Evolutionary conservation across 2,888 invertebrate species (phyloP).

Genomic region (Agrotis segetum): DNA sequence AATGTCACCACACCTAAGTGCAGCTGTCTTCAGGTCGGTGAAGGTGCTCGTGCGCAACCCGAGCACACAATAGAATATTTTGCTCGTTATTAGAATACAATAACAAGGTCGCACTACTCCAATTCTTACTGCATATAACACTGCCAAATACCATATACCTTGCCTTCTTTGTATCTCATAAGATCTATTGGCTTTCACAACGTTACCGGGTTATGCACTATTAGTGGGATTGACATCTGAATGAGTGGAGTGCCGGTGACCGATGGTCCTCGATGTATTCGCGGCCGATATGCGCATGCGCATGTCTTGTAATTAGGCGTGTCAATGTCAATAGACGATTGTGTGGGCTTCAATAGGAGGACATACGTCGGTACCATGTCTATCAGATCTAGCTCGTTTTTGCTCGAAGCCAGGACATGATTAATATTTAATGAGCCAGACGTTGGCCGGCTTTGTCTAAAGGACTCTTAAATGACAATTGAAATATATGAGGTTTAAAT

Average conservation of each 20-base stretch:
- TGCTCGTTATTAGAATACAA: slow-evolving; percentile 84
- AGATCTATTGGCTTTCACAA: slow-evolving; percentile 56
- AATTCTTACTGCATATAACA: slow-evolving; percentile 72
- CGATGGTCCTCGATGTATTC: slow-evolving; percentile 58
- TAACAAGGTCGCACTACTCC: slow-evolving; percentile 79
- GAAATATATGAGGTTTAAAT: slow-evolving; percentile 41
- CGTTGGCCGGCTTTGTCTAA: slow-evolving; percentile 39
- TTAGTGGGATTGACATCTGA: slow-evolving; percentile 81
- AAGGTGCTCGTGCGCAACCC: slow-evolving; percentile 71
- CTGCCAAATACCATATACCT: slow-evolving; percentile 49
- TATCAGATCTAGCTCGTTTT: slow-evolving; percentile 58
- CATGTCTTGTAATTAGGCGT: slow-evolving; percentile 80
- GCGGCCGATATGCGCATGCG: slow-evolving; percentile 66
- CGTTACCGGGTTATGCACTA: slow-evolving; percentile 62
- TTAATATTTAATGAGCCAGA: slow-evolving; percentile 63
- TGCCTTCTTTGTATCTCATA: slow-evolving; percentile 19
- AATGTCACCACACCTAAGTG: slow-evolving; percentile 55
- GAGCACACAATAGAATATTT: slow-evolving; percentile 82
- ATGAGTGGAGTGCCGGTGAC: slow-evolving; percentile 72
- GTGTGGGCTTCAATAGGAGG: slow-evolving; percentile 73
- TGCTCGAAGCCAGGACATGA: slow-evolving; percentile 57
- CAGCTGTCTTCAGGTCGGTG: slow-evolving; percentile 55
- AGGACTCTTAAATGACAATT: slow-evolving; percentile 51
- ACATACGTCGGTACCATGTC: slow-evolving; percentile 64
- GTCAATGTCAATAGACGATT: slow-evolving; percentile 80